Evolutionary conservation across 2,797 vertebrate genomes (phyloP), one percentile per base, ranked within the genome.

Genomic region (Propithecus perrieri): DNA sequence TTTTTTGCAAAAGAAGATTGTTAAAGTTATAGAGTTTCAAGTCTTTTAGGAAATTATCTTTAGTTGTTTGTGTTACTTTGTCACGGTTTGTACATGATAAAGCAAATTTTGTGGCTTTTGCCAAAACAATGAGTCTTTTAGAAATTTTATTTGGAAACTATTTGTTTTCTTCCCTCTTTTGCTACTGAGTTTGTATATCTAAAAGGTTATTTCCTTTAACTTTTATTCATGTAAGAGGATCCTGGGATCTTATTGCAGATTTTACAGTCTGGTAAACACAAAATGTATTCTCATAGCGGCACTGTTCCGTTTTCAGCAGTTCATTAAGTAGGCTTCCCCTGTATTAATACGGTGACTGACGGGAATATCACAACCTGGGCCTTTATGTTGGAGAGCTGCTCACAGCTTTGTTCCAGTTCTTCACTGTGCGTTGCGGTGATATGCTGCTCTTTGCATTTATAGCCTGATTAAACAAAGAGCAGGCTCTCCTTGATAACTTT

Each of bases 1-100:
- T 98, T 98, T 72, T 97, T 97, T 97, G 85, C 85, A 93, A 72
- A 97, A 95, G 94, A 98, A 98, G 97, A 98, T 97, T 93, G 83
- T 98, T 95, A 85, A 81, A 79, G 69, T 97, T 98, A 85, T 72
- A 94, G 92, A 94, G 80, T 93, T 95, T 81, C 87, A 88, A 96
- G 72, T 85, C 89, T 96, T 97, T 57, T 67, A 84, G 94, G 92
- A 98, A 97, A 97, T 96, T 90, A 97, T 96, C 90, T 96, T 96
- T 81, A 65, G 89, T 94, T 22, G 1, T 72, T 95, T 97, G 96
- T 97, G 80, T 95, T 94, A 57, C 94, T 97, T 98, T 96, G 96
- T 96, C 92, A 95, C 80, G 93, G 93, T 88, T 89, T 95, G 30
- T 96, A 97, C 96, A 97, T 96, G 97, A 96, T 94, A n/a, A 97